Evolutionary conservation across 2,888 invertebrate genomes (phyloP), one percentile per base, ranked within the genome.

Genomic region (Nomada goodeniana): DNA sequence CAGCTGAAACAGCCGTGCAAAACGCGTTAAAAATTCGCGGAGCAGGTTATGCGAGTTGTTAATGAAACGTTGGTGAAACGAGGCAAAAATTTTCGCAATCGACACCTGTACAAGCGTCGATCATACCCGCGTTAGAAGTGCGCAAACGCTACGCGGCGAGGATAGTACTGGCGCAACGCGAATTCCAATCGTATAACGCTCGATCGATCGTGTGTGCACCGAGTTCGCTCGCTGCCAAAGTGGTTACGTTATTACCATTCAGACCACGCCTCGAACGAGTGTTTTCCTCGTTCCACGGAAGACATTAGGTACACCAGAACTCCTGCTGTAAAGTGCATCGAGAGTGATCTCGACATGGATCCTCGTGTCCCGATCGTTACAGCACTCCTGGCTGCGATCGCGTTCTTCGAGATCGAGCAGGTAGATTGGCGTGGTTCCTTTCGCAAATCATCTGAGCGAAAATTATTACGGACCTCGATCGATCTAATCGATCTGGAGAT

Each of bases 261-360:
- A 70, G 65, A 80, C 90, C 89, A 89, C 90, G 86, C 90, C 91
- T 90, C 86, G 85, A 82, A 86, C 83, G 82, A 77, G 80, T 83
- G 85, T 91, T 91, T 69, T 91, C 90, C 91, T 91, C 89, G 88
- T 91, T 91, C 89, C 88, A 85, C 86, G 86, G 85, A 89, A 90
- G 86, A 74, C 85, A 88, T 89, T 89, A 86, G 65, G 67, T 73
- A 68, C 60, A 59, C 55, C 68, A 47, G 29, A 68, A 61, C 68
- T 55, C 57, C 59, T n/a, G 53, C 23, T 52, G 59, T 50, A 75
- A 70, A 60, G 68, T 53, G 68, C 68, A 69, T 64, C 72, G 76
- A 69, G 82, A 82, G 47, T 50, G 82, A 72, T 82, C 82, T 76
- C 76, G 64, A 72, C 76, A 76, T 73, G 72, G 53, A 76, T 82